Conservation (phyloP, 2,797 vertebrate genomes). For the Sebastes ruberrimus region DNA sequence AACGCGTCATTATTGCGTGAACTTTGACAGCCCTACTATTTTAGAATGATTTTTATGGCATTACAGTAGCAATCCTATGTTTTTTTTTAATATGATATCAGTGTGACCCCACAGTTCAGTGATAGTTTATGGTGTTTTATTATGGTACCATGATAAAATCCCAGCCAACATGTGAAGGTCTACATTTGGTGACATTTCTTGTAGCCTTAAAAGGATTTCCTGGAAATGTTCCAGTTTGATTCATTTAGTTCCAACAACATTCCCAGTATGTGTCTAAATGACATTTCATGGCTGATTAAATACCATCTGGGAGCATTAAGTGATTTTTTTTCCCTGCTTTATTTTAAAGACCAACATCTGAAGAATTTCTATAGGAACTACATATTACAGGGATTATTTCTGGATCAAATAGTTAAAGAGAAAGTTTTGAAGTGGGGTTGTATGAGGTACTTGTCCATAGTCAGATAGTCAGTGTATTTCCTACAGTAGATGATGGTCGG, state of each 20-base stretch:
- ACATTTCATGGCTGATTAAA: background rate
- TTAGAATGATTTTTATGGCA: background rate
- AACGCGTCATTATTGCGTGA: no score
- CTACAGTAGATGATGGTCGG: no score
- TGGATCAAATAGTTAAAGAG: background rate
- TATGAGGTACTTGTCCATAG: background rate
- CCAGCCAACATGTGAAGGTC: background rate
- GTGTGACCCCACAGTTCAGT: background rate
- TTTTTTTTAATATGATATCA: background rate
- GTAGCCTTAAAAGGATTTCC: background rate
- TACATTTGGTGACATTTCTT: background rate
- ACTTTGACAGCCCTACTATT: background rate
- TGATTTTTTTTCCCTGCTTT: background rate
- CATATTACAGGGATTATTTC: background rate
- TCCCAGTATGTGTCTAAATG: background rate
- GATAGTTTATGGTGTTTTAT: background rate
- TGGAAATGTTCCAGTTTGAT: background rate
- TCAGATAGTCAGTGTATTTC: no score
- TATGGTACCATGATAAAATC: background rate
- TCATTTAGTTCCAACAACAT: conserved; percentile 3
- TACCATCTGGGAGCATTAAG: background rate
- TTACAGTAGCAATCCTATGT: background rate
- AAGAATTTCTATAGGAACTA: background rate
- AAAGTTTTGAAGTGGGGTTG: background rate
- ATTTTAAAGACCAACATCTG: background rate